Conservation (phyloP, 2,888 invertebrate species). For the Ochlodes sylvanus region DNA sequence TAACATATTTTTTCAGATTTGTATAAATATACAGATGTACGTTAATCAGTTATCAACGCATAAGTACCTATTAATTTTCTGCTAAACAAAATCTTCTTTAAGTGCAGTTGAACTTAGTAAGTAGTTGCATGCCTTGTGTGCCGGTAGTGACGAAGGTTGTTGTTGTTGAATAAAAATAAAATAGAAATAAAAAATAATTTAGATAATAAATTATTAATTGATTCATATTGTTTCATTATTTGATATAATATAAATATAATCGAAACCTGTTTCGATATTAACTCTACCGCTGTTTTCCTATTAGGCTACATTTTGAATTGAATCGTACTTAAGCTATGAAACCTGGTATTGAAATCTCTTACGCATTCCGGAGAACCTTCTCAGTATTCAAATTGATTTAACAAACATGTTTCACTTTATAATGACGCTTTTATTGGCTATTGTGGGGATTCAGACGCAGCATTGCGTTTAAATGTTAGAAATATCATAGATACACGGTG, state of each 20-base stretch:
- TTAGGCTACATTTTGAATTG: not conserved
- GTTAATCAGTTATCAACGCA: not conserved
- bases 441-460: slow-evolving; percentile 31
- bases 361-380: slow-evolving; percentile 7
- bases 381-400: slow-evolving; percentile 16
- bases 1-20: too few relatives aligned
- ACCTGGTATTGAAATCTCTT: slow-evolving; percentile 5
- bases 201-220: too few relatives aligned
- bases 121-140: too few relatives aligned
- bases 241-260: too few relatives aligned
- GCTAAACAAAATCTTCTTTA: too few relatives aligned
- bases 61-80: not conserved
- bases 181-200: too few relatives aligned
- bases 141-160: too few relatives aligned
- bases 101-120: too few relatives aligned
- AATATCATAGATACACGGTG: slow-evolving; percentile 43
- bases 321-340: not conserved
- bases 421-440: slow-evolving; percentile 34
- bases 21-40: too few relatives aligned
- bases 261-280: not conserved
- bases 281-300: not conserved
- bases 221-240: too few relatives aligned
- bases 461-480: slow-evolving; percentile 42
- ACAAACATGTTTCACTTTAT: slow-evolving; percentile 21
- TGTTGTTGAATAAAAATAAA: too few relatives aligned